Evolutionary conservation across 2,797 vertebrate genomes (phyloP), one percentile per base, ranked within the genome.

Genomic region (Capromys pilorides): DNA sequence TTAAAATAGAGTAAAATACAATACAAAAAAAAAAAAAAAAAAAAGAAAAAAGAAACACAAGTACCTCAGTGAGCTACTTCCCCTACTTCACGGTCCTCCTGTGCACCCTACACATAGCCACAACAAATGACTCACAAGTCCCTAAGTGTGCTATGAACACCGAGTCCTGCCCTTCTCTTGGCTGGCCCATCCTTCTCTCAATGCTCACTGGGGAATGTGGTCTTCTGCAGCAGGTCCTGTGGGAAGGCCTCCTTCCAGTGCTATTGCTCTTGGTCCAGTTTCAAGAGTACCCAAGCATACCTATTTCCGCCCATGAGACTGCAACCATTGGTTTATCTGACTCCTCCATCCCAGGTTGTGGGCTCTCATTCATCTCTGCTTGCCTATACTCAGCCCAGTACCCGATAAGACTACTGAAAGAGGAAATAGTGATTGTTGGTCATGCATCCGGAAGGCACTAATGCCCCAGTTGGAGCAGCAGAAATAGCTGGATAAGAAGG

Each of bases 41-140:
- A 95, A 91, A 36, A 21, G 0, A 33, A 75, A 45, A 45, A 28
- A 45, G 41, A 78, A 95, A 91, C 28, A 12, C 54, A 64, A 94
- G 33, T 45, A 95, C 61, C 33, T 94, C 21, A 21, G 39, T 22
- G 49, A 90, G 80, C 75, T 77, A 75, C 85, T 83, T 95, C 67
- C 77, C 36, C 26, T 16, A 66, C 14, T 33, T 80, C 83, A 93
- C 16, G 86, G 86, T 57, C 71, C 84, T 94, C 84, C 61, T 22
- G 83, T 77, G 79, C 16, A 73, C 49, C 41, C 69, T 88, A 90
- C 81, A 94, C 67, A n/a, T 28, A 95, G 92, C 61, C 86, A 86
- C 26, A 79, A 79, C 88, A 75, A 62, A 79, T 86, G 95, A 96
- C 86, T 94, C 94, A 90, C 66, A 45, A 54, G 39, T 80, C 36